Percentiles rank a stretch among this genome's conserved stretches.
phyloP scores from a whole-genome alignment of 2,888 invertebrate genomes.

The Trilocha varians region DNA sequence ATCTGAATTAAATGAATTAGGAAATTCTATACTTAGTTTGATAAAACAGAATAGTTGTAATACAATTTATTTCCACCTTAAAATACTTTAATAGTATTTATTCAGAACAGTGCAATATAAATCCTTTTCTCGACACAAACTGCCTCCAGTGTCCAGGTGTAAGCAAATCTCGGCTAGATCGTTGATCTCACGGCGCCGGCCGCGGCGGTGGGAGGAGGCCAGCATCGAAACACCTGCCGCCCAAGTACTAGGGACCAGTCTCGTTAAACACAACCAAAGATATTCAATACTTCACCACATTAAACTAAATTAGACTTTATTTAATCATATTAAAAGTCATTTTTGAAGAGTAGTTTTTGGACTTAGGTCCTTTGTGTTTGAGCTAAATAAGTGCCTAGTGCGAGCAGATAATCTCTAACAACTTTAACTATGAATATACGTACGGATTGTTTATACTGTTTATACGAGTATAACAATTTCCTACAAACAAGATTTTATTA shows the following conservation, averaged over 20 bases:
- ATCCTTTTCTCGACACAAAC: not conserved
- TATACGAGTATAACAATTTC: conserved; percentile 6
- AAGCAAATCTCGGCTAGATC: conserved; percentile 67
- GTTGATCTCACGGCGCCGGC: conserved; percentile 59
- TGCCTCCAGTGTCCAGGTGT: conserved; percentile 23
- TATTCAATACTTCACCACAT: conserved; percentile 15
- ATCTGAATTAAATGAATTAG: no score
- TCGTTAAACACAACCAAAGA: conserved; percentile 22
- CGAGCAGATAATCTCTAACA: conserved; percentile 58
- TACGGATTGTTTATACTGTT: conserved; percentile 7
- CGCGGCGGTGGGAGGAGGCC: conserved; percentile 67
- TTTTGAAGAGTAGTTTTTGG: conserved; percentile 4
- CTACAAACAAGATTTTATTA: not conserved
- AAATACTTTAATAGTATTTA: not conserved
- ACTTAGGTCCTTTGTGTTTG: conserved; percentile 12
- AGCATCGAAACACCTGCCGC: conserved; percentile 67
- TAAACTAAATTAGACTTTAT: conserved; percentile 32
- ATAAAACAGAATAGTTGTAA: not conserved
- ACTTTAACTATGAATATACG: conserved; percentile 46
- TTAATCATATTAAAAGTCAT: not conserved
- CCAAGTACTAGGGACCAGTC: conserved; percentile 65
- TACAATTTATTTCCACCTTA: not conserved
- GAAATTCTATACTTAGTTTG: no score
- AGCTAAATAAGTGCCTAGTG: conserved; percentile 48
- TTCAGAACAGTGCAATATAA: not conserved